Conservation (phyloP, 2,113 vertebrate species). For the Mesitornis unicolor region DNA sequence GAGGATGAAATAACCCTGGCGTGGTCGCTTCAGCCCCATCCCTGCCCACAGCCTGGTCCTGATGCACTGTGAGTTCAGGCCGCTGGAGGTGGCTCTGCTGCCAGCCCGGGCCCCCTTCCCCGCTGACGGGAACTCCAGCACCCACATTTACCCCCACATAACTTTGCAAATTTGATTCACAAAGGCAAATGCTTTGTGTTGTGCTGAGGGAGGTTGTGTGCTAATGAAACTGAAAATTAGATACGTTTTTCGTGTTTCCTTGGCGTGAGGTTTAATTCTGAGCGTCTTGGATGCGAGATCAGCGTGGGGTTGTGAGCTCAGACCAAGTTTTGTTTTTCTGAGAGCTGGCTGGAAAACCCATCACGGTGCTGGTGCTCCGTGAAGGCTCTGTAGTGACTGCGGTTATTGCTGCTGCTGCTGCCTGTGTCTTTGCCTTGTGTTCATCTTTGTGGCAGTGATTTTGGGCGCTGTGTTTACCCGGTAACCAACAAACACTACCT, state of each 20-base stretch:
- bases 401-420: not conserved
- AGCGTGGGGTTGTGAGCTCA: not conserved
- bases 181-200: not conserved
- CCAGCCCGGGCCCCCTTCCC: not conserved
- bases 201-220: not conserved
- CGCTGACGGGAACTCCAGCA: not conserved
- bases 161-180: not conserved
- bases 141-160: not conserved
- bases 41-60: not conserved
- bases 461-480: not conserved
- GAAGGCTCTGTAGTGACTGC: not conserved
- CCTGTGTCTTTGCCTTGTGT: rapidly evolving
- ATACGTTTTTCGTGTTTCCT: no score
- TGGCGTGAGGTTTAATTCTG: not conserved
- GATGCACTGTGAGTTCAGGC: not conserved
- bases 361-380: not conserved
- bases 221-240: not conserved
- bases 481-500: not conserved
- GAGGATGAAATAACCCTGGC: not conserved
- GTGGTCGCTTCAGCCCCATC: not conserved
- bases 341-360: not conserved
- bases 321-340: not conserved
- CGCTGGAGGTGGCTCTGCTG: not conserved
- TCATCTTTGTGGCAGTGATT: not conserved
- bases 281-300: not conserved